These are phyloP conservation scores for Toxotes chatareus DNA, from an alignment of 2,113 vertebrate genomes.

Conservation along the genomic window DNA sequence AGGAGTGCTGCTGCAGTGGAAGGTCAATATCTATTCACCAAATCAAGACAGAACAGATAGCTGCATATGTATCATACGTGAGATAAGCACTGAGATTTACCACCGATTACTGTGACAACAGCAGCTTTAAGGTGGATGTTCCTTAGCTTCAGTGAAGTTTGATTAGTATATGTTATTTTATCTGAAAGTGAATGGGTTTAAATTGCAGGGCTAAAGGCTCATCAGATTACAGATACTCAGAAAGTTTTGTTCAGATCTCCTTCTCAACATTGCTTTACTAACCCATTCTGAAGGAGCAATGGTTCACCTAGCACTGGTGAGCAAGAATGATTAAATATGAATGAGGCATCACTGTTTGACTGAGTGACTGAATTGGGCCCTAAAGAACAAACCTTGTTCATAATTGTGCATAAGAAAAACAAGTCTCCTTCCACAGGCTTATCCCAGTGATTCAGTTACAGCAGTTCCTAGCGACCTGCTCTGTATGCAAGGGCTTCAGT, in stretches of 20 bases:
- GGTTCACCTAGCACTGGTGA: neutral
- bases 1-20: slow-evolving; percentile 1
- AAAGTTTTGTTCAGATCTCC: neutral
- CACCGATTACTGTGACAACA: slow-evolving; percentile 2
- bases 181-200: neutral
- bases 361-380: neutral
- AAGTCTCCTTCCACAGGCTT: neutral
- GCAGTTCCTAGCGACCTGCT: neutral
- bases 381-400: neutral
- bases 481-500: neutral
- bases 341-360: neutral
- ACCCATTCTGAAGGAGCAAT: neutral
- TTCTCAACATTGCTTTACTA: neutral
- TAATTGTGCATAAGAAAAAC: neutral
- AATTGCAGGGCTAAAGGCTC: neutral
- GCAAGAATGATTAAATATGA: neutral
- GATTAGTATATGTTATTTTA: slow-evolving; percentile 1
- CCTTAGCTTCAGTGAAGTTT: neutral
- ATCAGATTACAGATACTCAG: neutral
- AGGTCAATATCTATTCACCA: slow-evolving; percentile 1
- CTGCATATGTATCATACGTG: neutral
- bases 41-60: neutral
- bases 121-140: neutral
- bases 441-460: neutral
- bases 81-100: slow-evolving; percentile 27